Evolutionary conservation across 2,888 invertebrate genomes (phyloP).

Genomic region (Isotomurus palustris): DNA sequence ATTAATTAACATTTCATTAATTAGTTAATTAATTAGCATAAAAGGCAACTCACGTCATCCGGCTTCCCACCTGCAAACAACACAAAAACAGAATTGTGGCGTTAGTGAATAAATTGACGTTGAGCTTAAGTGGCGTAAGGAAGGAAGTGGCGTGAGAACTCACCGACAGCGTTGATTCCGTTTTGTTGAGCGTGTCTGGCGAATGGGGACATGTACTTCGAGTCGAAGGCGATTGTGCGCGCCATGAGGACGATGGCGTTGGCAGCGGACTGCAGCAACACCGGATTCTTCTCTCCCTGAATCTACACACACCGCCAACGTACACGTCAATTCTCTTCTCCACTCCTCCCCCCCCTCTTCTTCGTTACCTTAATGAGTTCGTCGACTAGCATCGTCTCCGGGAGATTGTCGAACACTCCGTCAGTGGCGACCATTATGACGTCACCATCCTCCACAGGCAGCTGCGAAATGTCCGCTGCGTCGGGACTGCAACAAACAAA

Average conservation of each 20-base stretch:
- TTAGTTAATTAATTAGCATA: background rate
- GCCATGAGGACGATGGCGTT: slow-evolving; percentile 96
- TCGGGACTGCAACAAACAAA: slow-evolving; percentile 63
- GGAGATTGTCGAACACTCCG: slow-evolving; percentile 97
- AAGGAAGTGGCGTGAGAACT: slow-evolving; percentile 46
- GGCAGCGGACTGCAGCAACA: slow-evolving; percentile 79
- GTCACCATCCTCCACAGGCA: slow-evolving; percentile 86
- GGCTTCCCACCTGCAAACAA: slow-evolving; percentile 83
- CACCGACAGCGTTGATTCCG: slow-evolving; percentile 88
- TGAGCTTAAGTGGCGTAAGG: too few species aligned
- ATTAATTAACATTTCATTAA: background rate
- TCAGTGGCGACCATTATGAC: slow-evolving; percentile 94
- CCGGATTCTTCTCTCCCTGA: slow-evolving; percentile 56
- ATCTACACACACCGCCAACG: slow-evolving; percentile 14
- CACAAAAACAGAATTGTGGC: background rate
- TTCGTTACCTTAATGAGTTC: slow-evolving; percentile 65
- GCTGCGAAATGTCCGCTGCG: slow-evolving; percentile 81
- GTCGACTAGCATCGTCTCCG: slow-evolving; percentile 79
- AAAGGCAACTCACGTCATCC: slow-evolving; percentile 58
- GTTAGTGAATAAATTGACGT: background rate
- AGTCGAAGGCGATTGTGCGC: slow-evolving; percentile 86
- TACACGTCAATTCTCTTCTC: too few species aligned
- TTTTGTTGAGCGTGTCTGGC: slow-evolving; percentile 86
- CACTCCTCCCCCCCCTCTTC: too few species aligned
- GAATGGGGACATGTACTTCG: slow-evolving; percentile 92